These are phyloP conservation scores for Ondatra zibethicus DNA, from an alignment of 2,113 vertebrate species.

Conservation along the genomic window DNA sequence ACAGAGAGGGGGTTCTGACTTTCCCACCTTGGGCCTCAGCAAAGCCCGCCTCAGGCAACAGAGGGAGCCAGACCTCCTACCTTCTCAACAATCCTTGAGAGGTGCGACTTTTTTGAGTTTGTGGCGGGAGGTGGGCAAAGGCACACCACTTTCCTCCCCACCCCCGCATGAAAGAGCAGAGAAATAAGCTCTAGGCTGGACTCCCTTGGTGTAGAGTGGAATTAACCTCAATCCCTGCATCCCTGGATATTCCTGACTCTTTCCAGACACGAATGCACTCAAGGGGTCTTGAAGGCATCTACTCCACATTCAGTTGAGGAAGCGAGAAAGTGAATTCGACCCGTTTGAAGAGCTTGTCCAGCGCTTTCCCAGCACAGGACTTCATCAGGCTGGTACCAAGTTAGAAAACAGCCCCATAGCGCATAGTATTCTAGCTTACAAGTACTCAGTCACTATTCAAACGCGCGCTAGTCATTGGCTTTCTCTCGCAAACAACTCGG, in stretches of 20 bases:
- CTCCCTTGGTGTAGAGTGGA: fast-evolving
- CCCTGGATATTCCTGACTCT: neutral
- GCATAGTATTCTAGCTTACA: neutral
- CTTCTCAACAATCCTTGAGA: neutral
- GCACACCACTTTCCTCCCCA: neutral
- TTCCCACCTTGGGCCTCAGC: neutral
- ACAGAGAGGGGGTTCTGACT: fast-evolving
- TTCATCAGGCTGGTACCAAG: neutral
- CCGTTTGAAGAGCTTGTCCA: neutral
- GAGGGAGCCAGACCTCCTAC: slow-evolving; percentile 48
- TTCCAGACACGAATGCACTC: neutral
- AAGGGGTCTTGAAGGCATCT: fast-evolving
- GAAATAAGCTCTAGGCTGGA: neutral
- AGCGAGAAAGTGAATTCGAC: too few relatives aligned
- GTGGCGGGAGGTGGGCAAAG: neutral
- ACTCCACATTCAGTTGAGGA: fast-evolving
- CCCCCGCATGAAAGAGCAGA: neutral
- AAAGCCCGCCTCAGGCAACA: neutral
- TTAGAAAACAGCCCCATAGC: neutral
- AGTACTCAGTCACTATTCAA: neutral
- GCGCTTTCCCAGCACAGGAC: neutral
- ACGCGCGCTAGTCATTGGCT: neutral
- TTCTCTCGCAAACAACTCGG: neutral
- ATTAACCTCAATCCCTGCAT: neutral
- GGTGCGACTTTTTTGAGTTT: neutral